Evolutionary conservation across 2,888 invertebrate species (phyloP).

Genomic region (Ochropleura leucogaster): DNA sequence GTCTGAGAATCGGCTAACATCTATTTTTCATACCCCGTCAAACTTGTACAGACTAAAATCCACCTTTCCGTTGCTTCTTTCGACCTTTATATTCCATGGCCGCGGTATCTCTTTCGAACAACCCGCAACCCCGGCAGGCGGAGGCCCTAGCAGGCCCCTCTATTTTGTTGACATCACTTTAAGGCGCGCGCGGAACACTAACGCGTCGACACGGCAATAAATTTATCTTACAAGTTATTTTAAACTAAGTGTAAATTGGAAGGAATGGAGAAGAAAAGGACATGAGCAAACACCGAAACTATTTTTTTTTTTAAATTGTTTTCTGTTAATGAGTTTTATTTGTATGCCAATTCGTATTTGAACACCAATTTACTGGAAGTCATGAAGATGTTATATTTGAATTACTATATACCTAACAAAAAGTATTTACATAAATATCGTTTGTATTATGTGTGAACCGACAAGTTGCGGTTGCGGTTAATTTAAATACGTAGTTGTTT

Average conservation of each 20-base stretch:
- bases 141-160: too few species aligned
- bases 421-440: neutral
- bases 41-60: too few species aligned
- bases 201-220: too few species aligned
- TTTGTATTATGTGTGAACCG: conserved; percentile 3
- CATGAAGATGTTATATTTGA: neutral
- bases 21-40: too few species aligned
- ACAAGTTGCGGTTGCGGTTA: neutral
- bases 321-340: neutral
- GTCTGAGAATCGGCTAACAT: too few species aligned
- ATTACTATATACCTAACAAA: neutral
- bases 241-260: neutral
- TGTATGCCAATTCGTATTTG: neutral
- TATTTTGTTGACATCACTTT: too few species aligned
- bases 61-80: too few species aligned
- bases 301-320: neutral
- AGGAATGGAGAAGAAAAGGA: too few species aligned
- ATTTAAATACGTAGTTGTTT: neutral
- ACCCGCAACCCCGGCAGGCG: too few species aligned
- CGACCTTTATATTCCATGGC: too few species aligned
- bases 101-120: too few species aligned
- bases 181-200: too few species aligned
- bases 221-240: neutral
- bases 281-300: neutral
- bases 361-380: neutral